phyloP scores from a whole-genome alignment of 2,113 vertebrate species.

The Hemichromis elongatus region DNA sequence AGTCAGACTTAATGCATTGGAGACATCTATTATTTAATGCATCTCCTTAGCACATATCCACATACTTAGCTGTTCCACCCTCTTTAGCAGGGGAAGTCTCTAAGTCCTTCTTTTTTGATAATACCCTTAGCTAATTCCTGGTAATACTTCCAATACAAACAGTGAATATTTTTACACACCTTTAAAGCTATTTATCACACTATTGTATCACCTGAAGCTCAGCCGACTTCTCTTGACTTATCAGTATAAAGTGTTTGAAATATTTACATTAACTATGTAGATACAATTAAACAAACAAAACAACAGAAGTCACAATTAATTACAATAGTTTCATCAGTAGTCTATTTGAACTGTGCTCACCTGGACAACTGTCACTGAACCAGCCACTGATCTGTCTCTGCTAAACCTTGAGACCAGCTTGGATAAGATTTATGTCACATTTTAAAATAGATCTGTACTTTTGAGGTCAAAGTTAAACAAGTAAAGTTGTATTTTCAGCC shows the following conservation, averaged over 20 bases:
- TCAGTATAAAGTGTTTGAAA: background rate
- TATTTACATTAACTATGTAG: background rate
- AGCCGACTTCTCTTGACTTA: background rate
- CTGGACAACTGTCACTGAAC: background rate
- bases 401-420: background rate
- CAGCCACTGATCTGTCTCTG: background rate
- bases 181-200: background rate
- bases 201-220: background rate
- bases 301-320: background rate
- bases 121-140: background rate
- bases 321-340: background rate
- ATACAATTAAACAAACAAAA: background rate
- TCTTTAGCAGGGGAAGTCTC: background rate
- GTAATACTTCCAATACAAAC: background rate
- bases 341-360: background rate
- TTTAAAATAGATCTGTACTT: conserved; percentile 25
- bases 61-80: background rate
- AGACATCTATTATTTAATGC: background rate
- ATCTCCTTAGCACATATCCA: background rate
- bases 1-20: background rate
- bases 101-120: background rate
- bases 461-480: conserved; percentile 13
- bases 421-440: background rate
- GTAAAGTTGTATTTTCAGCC: background rate
- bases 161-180: background rate